Evolutionary conservation across 1,140 invertebrate genomes (phyloP).

Genomic region (Ips nitidus): DNA sequence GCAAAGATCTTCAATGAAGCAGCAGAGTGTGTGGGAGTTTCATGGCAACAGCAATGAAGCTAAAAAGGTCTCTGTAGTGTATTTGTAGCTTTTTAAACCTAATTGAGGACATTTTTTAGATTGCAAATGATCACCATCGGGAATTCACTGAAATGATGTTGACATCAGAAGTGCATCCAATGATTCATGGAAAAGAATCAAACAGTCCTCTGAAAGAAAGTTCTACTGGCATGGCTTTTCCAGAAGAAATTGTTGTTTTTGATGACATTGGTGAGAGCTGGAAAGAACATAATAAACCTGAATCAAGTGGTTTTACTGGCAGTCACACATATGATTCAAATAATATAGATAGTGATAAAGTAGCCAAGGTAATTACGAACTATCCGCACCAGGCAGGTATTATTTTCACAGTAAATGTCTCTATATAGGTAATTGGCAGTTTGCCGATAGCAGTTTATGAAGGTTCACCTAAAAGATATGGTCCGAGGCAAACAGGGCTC

Average conservation of each 20-base stretch:
- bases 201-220: constrained; percentile 38
- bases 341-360: constrained; percentile 59
- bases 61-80: constrained; percentile 52
- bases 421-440: constrained; percentile 67
- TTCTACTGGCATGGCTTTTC: constrained; percentile 52
- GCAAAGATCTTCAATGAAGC: constrained; percentile 60
- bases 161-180: constrained; percentile 64
- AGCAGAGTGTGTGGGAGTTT: constrained; percentile 65
- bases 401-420: not conserved
- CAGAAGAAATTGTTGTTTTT: constrained; percentile 76
- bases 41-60: constrained; percentile 59
- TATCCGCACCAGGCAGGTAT: too few species aligned
- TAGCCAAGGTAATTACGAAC: constrained; percentile 61
- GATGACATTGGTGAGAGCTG: constrained; percentile 79
- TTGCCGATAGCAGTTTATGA: constrained; percentile 89
- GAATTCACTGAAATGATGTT: constrained; percentile 68
- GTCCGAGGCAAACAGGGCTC: constrained; percentile 54
- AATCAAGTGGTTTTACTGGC: constrained; percentile 42
- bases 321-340: constrained; percentile 39
- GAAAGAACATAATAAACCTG: constrained; percentile 51
- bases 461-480: constrained; percentile 85
- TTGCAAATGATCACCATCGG: constrained; percentile 49
- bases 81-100: not conserved
- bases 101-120: constrained; percentile 9
- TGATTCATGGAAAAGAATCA: constrained; percentile 48